Evolutionary conservation across 2,888 invertebrate species (phyloP), one percentile per base, ranked within the genome.

Genomic region (Cephus pulcher): DNA sequence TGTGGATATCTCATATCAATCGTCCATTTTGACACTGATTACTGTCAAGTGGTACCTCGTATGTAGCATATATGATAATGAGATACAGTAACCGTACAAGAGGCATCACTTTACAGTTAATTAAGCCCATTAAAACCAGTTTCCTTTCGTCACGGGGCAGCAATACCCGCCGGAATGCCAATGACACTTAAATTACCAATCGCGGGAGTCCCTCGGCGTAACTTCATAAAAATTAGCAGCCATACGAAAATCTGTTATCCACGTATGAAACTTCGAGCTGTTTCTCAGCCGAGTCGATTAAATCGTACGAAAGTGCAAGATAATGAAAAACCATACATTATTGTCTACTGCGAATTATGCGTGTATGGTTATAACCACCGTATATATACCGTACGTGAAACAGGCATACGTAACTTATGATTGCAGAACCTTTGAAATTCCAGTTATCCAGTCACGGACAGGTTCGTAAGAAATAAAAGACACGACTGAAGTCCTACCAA

Each of bases 71-170:
- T 56, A 56, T 3, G 56, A 56, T 23, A 56, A 56, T 23, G 56
- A 56, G 56, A 9, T 23, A 56, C 23, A 23, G 56, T 56, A 56
- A 56, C 9, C 23, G 9, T 56, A 23, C 23, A 9, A 71, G 71
- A 32, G 71, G 32, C 71, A 34, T 71, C 71, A 34, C 34, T 71
- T 71, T 71, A 71, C 71, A 71, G 71, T 71, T 71, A 71, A 71
- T 71, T 71, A 34, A 71, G 32, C 33, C 71, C 33, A 32, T 34
- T 71, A 71, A 71, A 71, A 71, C 71, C 71, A 71, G 71, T 71
- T 71, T 34, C 12, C 71, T 34, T 71, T 71, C 32, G 71, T 71
- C 71, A 30, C 71, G 71, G 12, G 32, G n/a, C 34, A 32, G 33
- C n/a, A 71, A 71, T 71, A 11, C 32, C 23, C 2, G 71, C 4